Evolutionary conservation across 2,888 invertebrate species (phyloP).

Genomic region (Lomographa bimaculata): DNA sequence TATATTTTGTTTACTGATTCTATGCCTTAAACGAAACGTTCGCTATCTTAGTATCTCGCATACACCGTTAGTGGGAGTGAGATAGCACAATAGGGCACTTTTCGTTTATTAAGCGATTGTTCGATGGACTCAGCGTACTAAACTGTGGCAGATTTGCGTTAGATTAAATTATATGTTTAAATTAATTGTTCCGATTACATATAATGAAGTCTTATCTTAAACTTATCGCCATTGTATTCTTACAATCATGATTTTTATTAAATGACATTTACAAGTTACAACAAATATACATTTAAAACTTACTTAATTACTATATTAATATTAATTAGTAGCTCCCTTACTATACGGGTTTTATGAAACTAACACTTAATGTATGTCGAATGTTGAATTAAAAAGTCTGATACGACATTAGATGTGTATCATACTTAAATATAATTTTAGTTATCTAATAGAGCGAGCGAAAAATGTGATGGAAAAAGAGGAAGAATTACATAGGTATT

Average conservation of each 20-base stretch:
- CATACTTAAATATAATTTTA: constrained; percentile 10
- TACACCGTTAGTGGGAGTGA: too few species aligned
- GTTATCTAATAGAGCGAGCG: constrained; percentile 3
- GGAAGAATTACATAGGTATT: too few species aligned
- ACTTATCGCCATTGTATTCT: constrained; percentile 29
- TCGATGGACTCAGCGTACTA: too few species aligned
- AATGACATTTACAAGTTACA: constrained; percentile 51
- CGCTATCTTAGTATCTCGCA: too few species aligned
- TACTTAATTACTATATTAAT: constrained; percentile 34
- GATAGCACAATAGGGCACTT: too few species aligned
- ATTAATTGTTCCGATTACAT: not conserved
- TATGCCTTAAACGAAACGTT: too few species aligned
- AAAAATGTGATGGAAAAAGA: constrained; percentile 1
- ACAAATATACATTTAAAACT: constrained; percentile 55
- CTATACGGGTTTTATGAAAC: constrained; percentile 45
- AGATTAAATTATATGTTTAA: too few species aligned
- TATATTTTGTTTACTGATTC: too few species aligned
- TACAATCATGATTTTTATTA: constrained; percentile 15
- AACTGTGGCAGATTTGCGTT: too few species aligned
- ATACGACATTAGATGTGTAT: constrained; percentile 51
- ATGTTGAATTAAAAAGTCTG: constrained; percentile 16
- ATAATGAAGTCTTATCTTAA: constrained; percentile 16
- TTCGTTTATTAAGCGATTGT: too few species aligned
- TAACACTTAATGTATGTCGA: constrained; percentile 49
- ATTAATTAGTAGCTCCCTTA: constrained; percentile 41